phyloP scores from a whole-genome alignment of 2,113 vertebrate species.

The Noturus placidus region DNA sequence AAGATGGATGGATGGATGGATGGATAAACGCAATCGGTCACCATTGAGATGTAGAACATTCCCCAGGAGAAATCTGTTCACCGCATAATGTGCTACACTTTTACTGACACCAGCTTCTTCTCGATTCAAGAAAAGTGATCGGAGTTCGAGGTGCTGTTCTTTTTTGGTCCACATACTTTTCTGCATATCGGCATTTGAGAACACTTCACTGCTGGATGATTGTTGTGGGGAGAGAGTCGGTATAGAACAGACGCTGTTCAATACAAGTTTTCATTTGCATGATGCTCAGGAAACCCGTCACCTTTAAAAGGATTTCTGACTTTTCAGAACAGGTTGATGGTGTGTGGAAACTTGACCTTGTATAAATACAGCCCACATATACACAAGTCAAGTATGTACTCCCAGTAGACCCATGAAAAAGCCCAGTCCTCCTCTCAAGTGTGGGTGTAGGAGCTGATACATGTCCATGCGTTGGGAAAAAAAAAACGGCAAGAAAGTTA shows the following conservation, averaged over 20 bases:
- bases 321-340: background rate
- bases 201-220: background rate
- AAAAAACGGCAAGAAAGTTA: background rate
- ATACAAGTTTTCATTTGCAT: background rate
- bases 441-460: conserved; percentile 1
- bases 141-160: background rate
- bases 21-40: too few relatives aligned
- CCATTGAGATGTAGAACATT: background rate
- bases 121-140: background rate
- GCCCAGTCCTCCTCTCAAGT: background rate
- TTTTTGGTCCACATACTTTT: background rate
- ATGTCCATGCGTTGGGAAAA: background rate
- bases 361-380: conserved; percentile 1
- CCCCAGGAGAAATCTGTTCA: conserved; percentile 3
- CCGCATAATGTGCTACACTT: background rate
- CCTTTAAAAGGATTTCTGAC: background rate
- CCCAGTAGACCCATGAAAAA: background rate
- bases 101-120: background rate
- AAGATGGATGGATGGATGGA: too few relatives aligned
- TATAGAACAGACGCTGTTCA: too few relatives aligned
- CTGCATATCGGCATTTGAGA: background rate
- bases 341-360: background rate
- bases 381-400: conserved; percentile 9
- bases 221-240: background rate
- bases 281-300: background rate